phyloP scores from a whole-genome alignment of 2,113 vertebrate species.

The Entelurus aequoreus region DNA sequence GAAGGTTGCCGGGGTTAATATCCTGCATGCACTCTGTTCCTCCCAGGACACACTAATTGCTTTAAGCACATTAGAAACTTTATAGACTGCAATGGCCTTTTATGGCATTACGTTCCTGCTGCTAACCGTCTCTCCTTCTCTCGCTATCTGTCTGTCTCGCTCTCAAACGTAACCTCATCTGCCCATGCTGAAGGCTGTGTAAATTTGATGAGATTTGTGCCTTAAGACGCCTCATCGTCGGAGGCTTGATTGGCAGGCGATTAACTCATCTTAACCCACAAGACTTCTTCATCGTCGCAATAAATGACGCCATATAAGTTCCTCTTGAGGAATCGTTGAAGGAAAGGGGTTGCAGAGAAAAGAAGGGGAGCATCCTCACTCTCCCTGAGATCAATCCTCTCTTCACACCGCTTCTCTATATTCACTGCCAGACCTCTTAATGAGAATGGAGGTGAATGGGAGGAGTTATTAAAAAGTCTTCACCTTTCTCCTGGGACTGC shows the following conservation, averaged over 20 bases:
- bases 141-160: conserved; percentile 7
- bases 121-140: conserved; percentile 57
- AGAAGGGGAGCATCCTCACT: conserved; percentile 41
- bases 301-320: conserved; percentile 61
- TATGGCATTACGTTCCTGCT: conserved; percentile 68
- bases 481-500: conserved; percentile 53
- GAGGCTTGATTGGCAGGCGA: conserved; percentile 67
- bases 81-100: conserved; percentile 71
- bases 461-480: conserved; percentile 71
- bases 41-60: conserved; percentile 68
- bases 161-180: conserved; percentile 24
- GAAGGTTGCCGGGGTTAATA: conserved; percentile 70
- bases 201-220: conserved; percentile 59
- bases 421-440: conserved; percentile 54
- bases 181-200: conserved; percentile 42
- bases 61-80: conserved; percentile 72
- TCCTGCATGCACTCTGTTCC: conserved; percentile 66
- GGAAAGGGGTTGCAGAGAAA: background rate
- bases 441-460: conserved; percentile 64
- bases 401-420: conserved; percentile 39
- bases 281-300: conserved; percentile 58
- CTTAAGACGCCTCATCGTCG: conserved; percentile 33
- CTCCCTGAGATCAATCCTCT: conserved; percentile 53
- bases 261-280: conserved; percentile 70
- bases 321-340: conserved; percentile 42